Percentiles rank a stretch among this genome's conserved stretches.
Evolutionary conservation across 2,888 invertebrate species (phyloP).

Genomic region (Trachelus troglodyta): DNA sequence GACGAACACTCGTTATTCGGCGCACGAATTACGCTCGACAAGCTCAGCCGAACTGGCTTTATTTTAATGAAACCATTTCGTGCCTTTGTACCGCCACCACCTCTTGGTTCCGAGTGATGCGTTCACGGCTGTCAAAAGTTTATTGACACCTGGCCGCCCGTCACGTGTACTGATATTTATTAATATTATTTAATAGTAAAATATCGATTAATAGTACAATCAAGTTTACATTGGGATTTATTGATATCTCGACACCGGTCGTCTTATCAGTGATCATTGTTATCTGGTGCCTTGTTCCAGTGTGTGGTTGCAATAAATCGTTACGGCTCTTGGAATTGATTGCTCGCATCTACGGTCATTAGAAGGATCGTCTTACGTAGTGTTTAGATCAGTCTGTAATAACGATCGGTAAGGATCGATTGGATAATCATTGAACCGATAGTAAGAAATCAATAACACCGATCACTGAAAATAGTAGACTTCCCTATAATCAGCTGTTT

Average conservation of each 20-base stretch:
- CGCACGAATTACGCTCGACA: conserved; percentile 42
- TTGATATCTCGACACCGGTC: not conserved
- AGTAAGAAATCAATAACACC: not conserved
- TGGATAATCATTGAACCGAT: not conserved
- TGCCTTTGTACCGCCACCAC: conserved; percentile 11
- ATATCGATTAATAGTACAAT: not conserved
- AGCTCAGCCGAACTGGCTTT: conserved; percentile 41
- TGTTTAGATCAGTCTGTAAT: not conserved
- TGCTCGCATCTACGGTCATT: not conserved
- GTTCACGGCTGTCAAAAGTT: not conserved
- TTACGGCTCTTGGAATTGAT: not conserved
- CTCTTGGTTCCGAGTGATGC: not conserved
- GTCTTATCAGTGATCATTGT: not conserved
- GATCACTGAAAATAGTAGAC: not conserved
- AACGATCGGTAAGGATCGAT: not conserved
- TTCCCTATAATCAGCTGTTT: no score
- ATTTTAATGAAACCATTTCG: conserved; percentile 55
- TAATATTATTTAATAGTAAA: no score
- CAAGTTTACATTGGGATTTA: not conserved
- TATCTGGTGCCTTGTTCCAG: not conserved
- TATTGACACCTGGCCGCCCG: not conserved
- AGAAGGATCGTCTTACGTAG: not conserved
- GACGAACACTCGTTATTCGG: conserved; percentile 12
- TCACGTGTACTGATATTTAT: not conserved
- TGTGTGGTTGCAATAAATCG: not conserved